Evolutionary conservation across 2,888 invertebrate genomes (phyloP).

Genomic region (Andrena flavipes): DNA sequence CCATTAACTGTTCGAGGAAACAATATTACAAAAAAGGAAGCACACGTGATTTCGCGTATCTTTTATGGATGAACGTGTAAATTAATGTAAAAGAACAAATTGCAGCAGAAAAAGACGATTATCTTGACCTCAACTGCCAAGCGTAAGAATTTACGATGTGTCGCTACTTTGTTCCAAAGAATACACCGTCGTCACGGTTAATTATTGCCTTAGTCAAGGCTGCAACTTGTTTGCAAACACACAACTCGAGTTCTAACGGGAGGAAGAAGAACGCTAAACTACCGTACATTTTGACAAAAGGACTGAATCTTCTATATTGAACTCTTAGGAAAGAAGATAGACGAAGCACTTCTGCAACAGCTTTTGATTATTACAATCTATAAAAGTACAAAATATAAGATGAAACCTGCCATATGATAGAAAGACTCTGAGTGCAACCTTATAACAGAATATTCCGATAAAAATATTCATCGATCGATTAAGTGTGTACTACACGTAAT

Average conservation of each 20-base stretch:
- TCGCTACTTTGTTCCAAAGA: constrained; percentile 14
- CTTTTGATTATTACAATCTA: too few relatives aligned
- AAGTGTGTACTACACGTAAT: too few relatives aligned
- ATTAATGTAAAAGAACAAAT: constrained; percentile 5
- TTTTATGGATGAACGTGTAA: constrained; percentile 6
- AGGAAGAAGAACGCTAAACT: background rate
- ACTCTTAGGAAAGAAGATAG: background rate
- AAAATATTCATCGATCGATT: too few relatives aligned
- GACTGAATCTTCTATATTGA: background rate
- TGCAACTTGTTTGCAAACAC: constrained; percentile 19
- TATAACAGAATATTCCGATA: too few relatives aligned
- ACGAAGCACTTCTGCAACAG: too few relatives aligned
- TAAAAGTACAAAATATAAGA: too few relatives aligned
- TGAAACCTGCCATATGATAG: too few relatives aligned
- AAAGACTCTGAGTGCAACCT: too few relatives aligned
- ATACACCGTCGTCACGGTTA: background rate
- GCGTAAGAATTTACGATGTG: constrained; percentile 7
- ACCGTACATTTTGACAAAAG: background rate
- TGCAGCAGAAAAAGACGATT: background rate
- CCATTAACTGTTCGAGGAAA: constrained; percentile 13
- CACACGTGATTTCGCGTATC: background rate
- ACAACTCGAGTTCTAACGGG: background rate
- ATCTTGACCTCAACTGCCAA: background rate
- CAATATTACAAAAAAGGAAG: background rate
- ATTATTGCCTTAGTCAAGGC: constrained; percentile 20